Percentiles rank a stretch among this genome's conserved stretches.
Conservation (phyloP, 30 jellyfish, hydroid and myxozoan genomes). For the Pelagia noctiluca region DNA sequence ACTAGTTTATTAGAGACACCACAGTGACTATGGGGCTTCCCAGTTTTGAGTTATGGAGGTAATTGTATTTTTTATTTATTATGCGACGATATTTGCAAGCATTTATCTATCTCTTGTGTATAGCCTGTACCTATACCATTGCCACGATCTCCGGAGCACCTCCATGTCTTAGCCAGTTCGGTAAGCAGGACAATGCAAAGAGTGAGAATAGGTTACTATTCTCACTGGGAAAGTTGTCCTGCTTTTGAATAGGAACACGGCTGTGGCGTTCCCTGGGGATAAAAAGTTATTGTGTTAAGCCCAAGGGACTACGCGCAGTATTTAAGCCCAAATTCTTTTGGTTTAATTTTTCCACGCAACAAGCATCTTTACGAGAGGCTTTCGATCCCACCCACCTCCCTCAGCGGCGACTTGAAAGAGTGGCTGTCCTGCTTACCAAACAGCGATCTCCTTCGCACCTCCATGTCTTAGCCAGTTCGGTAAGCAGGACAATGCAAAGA, state of each 20-base stretch:
- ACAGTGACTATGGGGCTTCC: not conserved
- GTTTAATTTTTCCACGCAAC: not conserved
- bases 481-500: not conserved
- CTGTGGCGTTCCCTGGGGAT: not conserved
- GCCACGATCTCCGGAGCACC: slow-evolving; percentile 20
- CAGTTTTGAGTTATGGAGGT: not conserved
- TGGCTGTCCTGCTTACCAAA: not conserved
- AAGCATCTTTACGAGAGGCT: not conserved
- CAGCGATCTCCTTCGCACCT: not conserved
- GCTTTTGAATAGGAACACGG: too few species aligned
- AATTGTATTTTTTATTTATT: not conserved
- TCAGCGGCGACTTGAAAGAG: slow-evolving; percentile 6
- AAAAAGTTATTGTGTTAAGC: not conserved
- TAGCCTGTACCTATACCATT: not conserved
- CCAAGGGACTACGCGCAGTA: not conserved
- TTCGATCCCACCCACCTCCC: slow-evolving; percentile 6
- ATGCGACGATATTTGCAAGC: not conserved
- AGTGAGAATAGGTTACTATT: not conserved
- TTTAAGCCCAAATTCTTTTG: not conserved
- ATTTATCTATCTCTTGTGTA: not conserved
- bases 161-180: slow-evolving; percentile 6
- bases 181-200: not conserved
- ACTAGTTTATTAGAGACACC: not conserved
- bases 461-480: not conserved
- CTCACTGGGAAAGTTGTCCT: too few species aligned